phyloP scores from a whole-genome alignment of 2,113 vertebrate species.

The Colinus virginianus region DNA sequence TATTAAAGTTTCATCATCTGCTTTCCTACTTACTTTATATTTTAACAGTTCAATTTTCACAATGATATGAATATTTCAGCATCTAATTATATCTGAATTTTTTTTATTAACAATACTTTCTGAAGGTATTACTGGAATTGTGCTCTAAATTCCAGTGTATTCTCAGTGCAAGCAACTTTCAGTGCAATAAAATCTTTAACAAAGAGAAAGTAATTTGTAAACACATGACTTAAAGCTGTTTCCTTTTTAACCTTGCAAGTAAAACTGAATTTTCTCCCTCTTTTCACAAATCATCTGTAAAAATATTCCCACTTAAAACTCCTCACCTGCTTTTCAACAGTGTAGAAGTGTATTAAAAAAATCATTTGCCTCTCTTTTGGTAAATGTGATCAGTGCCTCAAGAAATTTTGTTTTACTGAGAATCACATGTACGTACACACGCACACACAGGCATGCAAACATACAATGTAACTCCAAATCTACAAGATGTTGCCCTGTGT shows the following conservation, averaged over 20 bases:
- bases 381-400: neutral
- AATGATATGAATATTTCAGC: slow-evolving; percentile 72
- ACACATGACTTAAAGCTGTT: neutral
- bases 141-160: neutral
- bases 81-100: slow-evolving; percentile 57
- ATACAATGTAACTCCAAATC: neutral
- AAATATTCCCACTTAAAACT: slow-evolving; percentile 12
- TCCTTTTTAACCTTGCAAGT: slow-evolving; percentile 12
- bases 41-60: slow-evolving; percentile 56
- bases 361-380: neutral
- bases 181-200: neutral
- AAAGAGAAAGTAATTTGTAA: neutral
- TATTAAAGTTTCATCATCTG: slow-evolving; percentile 51
- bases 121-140: slow-evolving; percentile 68
- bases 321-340: neutral
- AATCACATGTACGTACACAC: neutral
- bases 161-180: slow-evolving; percentile 10
- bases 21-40: slow-evolving; percentile 72
- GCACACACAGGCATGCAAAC: neutral
- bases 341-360: slow-evolving; percentile 22
- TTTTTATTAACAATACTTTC: slow-evolving; percentile 60
- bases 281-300: slow-evolving; percentile 47
- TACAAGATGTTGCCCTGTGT: neutral
- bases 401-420: neutral
- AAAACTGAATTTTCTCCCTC: slow-evolving; percentile 11